Evolutionary conservation across 2,888 invertebrate genomes (phyloP), one percentile per base, ranked within the genome.

Genomic region (Caenorhabditis zanzibari): DNA sequence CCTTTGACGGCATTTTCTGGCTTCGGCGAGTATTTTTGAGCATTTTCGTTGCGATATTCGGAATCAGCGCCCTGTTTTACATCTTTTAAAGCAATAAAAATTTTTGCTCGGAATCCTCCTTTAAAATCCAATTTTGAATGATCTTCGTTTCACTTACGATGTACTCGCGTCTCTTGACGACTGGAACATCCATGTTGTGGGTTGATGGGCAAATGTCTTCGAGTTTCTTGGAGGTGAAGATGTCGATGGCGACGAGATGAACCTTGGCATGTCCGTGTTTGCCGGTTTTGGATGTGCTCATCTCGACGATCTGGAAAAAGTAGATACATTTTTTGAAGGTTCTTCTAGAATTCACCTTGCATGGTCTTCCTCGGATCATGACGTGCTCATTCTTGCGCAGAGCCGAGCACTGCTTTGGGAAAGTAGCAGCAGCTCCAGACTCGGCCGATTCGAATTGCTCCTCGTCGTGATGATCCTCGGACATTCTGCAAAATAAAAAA

Each of bases 161-260:
- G 94, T 96, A 98, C 94, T 99, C 99, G 93, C 96, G 96, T 93
- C 98, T 96, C 94, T 96, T 97, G 85, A 99, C 98, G 94, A 97
- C 96, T 85, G 99, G 99, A 88, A 98, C 98, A 93, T 98, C 97
- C 98, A 99, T 98, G 94, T 99, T 99, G 95, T 99, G 98, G 94
- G 99, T 99, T 83, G 98, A 98, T 89, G 99, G 99, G 93, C 98
- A 99, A 92, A 99, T 98, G 95, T 99, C 99, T 95, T 99, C 99
- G 93, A 97, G 97, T 94, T 96, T 96, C 93, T 96, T 96, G 87
- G 94, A 96, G 95, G 95, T 93, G 94, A 97, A 97, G 93, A 97
- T 96, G 93, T 97, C 97, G 91, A 97, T 95, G 92, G 96, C 97
- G 91, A 97, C 96, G 94, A 97, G 94, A 94, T 97, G 97, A 91